Base-by-base conservation (phyloP, 2,797 vertebrate genomes). In the Chrosomus eos region DNA sequence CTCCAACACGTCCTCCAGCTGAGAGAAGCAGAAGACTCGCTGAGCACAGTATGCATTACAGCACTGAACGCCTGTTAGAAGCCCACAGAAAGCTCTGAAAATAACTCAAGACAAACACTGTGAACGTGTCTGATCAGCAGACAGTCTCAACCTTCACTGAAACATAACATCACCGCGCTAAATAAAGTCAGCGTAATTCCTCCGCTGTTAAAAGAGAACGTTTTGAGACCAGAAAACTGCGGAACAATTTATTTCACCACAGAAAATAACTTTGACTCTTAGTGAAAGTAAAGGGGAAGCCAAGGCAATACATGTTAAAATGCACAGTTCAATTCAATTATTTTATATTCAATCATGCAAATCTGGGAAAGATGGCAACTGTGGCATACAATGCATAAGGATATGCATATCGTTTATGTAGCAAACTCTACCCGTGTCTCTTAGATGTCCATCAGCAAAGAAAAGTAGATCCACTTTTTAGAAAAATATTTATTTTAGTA, bases 1-100 rank as follows among this genome's bases (percentile, higher is more conserved):
- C 94, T 99, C 75, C 95, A 97, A 82, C 92, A 96, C 85, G 93
- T 98, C 3, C 90, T 90, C 74, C 94, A 91, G 73, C 92, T 97
- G 89, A 92, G 90, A 80, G 93, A 93, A 88, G 92, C 95, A 3
- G 95, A 98, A 86, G 92, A 91, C 0, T 92, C 96, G 86, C 94
- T 99, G 68, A 64, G 70, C 86, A 90, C 91, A 93, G 98, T 99
- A 92, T 88, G 86, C 7, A 28, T 51, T 6, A 43, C 36, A 36
- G n/a, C 28, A 28, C 31, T 5, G 16, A 48, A 66, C 14, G 26
- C 18, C 2, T 45, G 26, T 45, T 66, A 83, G 8, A 75, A 43
- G 9, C 64, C 66, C 64, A 80, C 77, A 80, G 62, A 68, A 48
- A 71, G n/a, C 28, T 13, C 58, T 38, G 23, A 68, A 53, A 68